Evolutionary conservation across 2,888 invertebrate species (phyloP), one percentile per base, ranked within the genome.

Genomic region (Rhabditoides inermis): DNA sequence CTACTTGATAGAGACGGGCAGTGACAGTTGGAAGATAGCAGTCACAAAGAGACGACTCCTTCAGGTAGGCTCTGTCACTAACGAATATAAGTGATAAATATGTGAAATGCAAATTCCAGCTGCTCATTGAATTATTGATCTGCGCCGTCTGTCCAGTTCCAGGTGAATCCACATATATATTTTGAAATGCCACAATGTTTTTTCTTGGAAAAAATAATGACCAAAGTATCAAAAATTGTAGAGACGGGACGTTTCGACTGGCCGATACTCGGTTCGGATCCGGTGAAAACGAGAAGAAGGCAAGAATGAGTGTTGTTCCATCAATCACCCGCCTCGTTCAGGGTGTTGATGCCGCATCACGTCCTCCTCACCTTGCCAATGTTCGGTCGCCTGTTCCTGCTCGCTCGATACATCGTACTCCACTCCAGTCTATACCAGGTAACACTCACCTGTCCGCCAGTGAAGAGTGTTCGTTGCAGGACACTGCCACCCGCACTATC

Each of bases 1-100:
- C 82, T 94, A 95, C 84, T 91, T 95, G 87, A 91, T 95, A 82
- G 95, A 98, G 85, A 98, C 98, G 84, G 95, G 95, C 82, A 92
- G 94, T 68, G 92, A 95, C 80, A 94, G 95, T 83, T 95, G 95
- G 94, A 85, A 94, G 78, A 94, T 98, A 82, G 94, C 94, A 76
- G 91, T 98, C 88, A 94, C 94, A 70, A 89, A 88, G 87, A 89
- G 90, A 81, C 84, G 95, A 80, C 87, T 92, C 80, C 84, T 76
- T 32, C 78, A 78, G 61, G 52, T 68, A 28, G n/a, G n/a, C n/a
- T n/a, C n/a, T n/a, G n/a, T n/a, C n/a, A n/a, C n/a, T n/a, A n/a
- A n/a, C n/a, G n/a, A n/a, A n/a, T n/a, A n/a, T n/a, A n/a, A n/a
- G n/a, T n/a, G n/a, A n/a, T n/a, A n/a, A n/a, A n/a, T n/a, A n/a